Evolutionary conservation across 2,113 vertebrate genomes (phyloP), one percentile per base, ranked within the genome.

Genomic region (Chionodraco myersi): DNA sequence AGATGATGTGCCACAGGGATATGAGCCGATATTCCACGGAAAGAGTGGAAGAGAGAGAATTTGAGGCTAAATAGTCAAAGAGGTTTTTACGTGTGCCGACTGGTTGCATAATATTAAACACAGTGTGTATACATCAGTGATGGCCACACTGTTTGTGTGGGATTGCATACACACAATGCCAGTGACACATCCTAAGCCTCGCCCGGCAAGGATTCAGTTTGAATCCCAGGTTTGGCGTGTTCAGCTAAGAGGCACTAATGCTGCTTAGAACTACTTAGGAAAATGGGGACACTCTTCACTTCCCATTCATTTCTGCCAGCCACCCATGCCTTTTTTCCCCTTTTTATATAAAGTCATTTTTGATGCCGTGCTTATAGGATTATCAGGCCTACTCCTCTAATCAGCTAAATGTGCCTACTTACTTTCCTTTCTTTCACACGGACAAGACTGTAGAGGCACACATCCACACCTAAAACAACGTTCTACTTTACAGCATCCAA

Each of bases 231-330:
- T 89, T 92, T 93, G 87, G 84, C 83, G 73, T 90, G 87, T 90
- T 93, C 88, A 89, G 90, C 89, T 91, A 77, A 89, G 93, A 93
- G 76, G 82, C 84, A 88, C 86, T 92, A 92, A 93, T 91, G 86
- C 92, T 87, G 80, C 91, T 92, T 91, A 91, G 88, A 86, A 87
- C 82, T 92, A 86, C 91, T 92, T 91, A 88, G 74, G 82, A 90
- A 90, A 92, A 92, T 81, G 75, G 84, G 93, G 84, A 82, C 85
- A 87, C 84, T 80, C 82, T 85, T 57, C 21, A 49, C 77, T 84
- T 86, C 58, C 66, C 69, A 67, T 90, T 81, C 80, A 65, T 16
- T 78, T 60, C 75, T 83, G 72, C 71, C 73, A 82, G 75, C 77
- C 87, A 86, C 79, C 83, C 77, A 53, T 65, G 62, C 69, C 69